phyloP scores from a whole-genome alignment of 1,140 invertebrate species.

The Pseudomyrmex pallidus region DNA sequence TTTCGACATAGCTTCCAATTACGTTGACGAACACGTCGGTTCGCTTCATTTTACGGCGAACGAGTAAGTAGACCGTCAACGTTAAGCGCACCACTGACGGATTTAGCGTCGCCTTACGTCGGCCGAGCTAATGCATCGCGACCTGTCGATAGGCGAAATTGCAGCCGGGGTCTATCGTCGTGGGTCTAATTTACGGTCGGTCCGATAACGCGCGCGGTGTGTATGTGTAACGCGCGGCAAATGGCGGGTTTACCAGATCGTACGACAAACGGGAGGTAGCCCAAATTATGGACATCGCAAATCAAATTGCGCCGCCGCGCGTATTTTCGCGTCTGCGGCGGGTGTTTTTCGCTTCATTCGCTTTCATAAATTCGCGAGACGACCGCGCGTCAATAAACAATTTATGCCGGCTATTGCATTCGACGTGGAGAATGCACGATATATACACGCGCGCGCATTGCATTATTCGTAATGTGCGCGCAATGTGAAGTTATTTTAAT shows the following conservation, averaged over 20 bases:
- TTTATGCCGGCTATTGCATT: conserved; percentile 35
- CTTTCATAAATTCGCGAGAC: conserved; percentile 39
- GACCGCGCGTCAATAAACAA: conserved; percentile 40
- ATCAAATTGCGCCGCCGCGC: conserved; percentile 48
- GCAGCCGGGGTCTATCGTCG: not conserved
- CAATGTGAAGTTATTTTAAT: conserved; percentile 18
- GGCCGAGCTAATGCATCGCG: conserved; percentile 33
- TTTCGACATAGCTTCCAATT: too few species aligned
- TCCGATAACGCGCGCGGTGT: conserved; percentile 10
- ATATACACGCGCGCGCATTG: too few species aligned
- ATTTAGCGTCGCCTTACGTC: conserved; percentile 57
- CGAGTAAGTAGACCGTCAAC: conserved; percentile 20
- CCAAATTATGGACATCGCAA: conserved; percentile 51
- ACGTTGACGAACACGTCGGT: not conserved
- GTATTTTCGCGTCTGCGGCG: conserved; percentile 16
- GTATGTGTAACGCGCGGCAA: not conserved
- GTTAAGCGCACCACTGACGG: conserved; percentile 52
- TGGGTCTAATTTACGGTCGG: conserved; percentile 56
- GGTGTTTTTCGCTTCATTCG: conserved; percentile 39
- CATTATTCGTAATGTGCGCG: conserved; percentile 28
- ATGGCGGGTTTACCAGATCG: conserved; percentile 29
- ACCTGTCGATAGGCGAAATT: conserved; percentile 57
- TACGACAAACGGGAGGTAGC: conserved; percentile 37
- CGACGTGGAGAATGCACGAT: conserved; percentile 12
- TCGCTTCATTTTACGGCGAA: not conserved